phyloP scores from a whole-genome alignment of 2,797 vertebrate genomes.

The Chromis chromis region DNA sequence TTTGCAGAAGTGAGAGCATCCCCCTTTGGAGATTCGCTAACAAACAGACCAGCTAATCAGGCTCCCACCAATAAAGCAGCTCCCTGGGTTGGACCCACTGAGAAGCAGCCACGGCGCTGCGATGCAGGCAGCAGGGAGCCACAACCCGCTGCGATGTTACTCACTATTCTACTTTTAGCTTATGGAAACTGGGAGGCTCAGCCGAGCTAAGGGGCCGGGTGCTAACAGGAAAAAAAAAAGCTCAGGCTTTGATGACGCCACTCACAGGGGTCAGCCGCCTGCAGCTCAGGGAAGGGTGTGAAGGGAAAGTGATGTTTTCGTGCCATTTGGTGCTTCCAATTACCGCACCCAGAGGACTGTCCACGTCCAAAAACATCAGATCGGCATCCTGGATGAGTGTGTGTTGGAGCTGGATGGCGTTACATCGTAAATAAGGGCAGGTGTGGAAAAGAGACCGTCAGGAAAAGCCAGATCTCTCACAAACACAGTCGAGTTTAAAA shows the following conservation, averaged over 20 bases:
- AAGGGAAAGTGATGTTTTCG: constrained; percentile 68
- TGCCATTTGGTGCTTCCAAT: constrained; percentile 60
- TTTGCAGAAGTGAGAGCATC: constrained; percentile 55
- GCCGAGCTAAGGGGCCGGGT: constrained; percentile 5
- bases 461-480: constrained; percentile 24
- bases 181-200: constrained; percentile 69
- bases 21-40: constrained; percentile 39
- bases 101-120: constrained; percentile 18
- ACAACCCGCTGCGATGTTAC: constrained; percentile 53
- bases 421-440: constrained; percentile 34
- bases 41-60: constrained; percentile 63
- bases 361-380: constrained; percentile 68
- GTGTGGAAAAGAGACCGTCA: constrained; percentile 11
- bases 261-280: constrained; percentile 57
- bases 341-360: constrained; percentile 66
- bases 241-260: constrained; percentile 38
- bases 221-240: constrained; percentile 69
- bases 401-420: constrained; percentile 37
- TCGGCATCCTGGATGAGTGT: constrained; percentile 65
- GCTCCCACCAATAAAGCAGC: constrained; percentile 46
- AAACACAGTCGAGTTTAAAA: constrained; percentile 25
- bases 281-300: constrained; percentile 63
- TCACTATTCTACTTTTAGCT: constrained; percentile 70
- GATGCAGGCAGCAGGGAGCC: constrained; percentile 41
- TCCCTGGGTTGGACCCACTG: constrained; percentile 30